Base-by-base conservation (phyloP, 2,797 vertebrate species). In the Pipistrellus pipistrellus region DNA sequence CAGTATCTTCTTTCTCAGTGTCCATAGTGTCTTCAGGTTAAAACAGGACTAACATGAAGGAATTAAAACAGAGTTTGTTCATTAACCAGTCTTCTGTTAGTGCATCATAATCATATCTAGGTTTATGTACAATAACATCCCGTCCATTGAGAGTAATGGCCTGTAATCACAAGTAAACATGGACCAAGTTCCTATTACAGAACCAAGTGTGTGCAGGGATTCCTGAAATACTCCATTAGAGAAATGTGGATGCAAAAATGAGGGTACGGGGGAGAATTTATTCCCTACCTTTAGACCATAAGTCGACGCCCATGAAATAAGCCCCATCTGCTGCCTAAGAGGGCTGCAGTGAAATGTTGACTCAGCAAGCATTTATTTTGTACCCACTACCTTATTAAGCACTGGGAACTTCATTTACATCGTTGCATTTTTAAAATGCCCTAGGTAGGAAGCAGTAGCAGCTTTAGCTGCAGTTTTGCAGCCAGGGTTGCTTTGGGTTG, bases 111-210 rank as follows among this genome's bases (percentile, higher is more conserved):
- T 48, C 46, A 72, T 62, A 46, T 41, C 9, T 57, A 92, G 76
- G 53, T 41, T 93, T 81, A 76, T 46, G 12, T 86, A n/a, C n/a
- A n/a, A n/a, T n/a, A 93, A 86, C 71, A 87, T n/a, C 6, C 12
- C 44, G 0, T 68, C 10, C 55, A 27, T 92, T n/a, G 35, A 88
- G 23, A 95, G 38, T 48, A 93, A 95, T 48, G 77, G 41, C 69
- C 68, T 73, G 2, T 96, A 91, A 92, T 91, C 94, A 85, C 35
- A 93, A 90, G 53, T 81, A 90, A 95, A 91, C 77, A 87, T 30
- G 25, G 35, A 92, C 55, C 8, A 48, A 72, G 35, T 51, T 85
- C 46, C 64, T 68, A 41, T 76, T 93, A 18, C 57, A 86, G 91
- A 94, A 82, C 27, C 27, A 90, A 51, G 78, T 80, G 53, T 81